A percentile compares a stretch with the other conserved stretches of the same genome.
Conservation (phyloP, 1,140 invertebrate species). For the Coptotermes formosanus region DNA sequence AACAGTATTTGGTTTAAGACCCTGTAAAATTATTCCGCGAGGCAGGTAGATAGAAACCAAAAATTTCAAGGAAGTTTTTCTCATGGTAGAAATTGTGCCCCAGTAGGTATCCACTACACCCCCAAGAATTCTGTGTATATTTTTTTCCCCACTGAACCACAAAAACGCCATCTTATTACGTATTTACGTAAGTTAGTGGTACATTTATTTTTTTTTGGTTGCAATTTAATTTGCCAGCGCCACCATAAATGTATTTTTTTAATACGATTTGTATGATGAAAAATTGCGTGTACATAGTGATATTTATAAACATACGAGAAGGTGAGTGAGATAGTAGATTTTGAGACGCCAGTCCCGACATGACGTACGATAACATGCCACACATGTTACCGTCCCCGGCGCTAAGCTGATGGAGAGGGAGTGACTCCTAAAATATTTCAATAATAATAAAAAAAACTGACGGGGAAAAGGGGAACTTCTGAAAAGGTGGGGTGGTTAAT, state of each 20-base stretch:
- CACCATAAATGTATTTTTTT: not conserved
- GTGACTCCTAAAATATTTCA: not conserved
- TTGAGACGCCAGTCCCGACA: not conserved
- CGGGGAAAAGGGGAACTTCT: not conserved
- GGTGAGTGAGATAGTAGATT: not conserved
- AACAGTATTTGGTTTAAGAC: too few species aligned
- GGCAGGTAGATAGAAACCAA: too few species aligned
- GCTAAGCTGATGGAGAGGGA: not conserved
- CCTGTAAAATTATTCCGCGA: too few species aligned
- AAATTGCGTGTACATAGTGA: not conserved
- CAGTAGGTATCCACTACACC: too few species aligned
- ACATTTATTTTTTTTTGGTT: not conserved
- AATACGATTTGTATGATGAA: not conserved
- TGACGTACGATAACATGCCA: not conserved
- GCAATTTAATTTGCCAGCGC: not conserved
- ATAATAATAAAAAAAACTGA: not conserved
- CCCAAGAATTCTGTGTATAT: too few species aligned
- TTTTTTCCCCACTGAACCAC: too few species aligned
- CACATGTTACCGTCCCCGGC: not conserved
- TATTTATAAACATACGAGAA: slow-evolving; percentile 5
- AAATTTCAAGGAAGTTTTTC: too few species aligned
- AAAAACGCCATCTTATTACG: not conserved
- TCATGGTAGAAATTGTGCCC: too few species aligned
- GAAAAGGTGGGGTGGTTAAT: not conserved
- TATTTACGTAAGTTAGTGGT: not conserved